Base-by-base conservation (phyloP, 1,140 invertebrate genomes). In the Tetramorium alpestre region DNA sequence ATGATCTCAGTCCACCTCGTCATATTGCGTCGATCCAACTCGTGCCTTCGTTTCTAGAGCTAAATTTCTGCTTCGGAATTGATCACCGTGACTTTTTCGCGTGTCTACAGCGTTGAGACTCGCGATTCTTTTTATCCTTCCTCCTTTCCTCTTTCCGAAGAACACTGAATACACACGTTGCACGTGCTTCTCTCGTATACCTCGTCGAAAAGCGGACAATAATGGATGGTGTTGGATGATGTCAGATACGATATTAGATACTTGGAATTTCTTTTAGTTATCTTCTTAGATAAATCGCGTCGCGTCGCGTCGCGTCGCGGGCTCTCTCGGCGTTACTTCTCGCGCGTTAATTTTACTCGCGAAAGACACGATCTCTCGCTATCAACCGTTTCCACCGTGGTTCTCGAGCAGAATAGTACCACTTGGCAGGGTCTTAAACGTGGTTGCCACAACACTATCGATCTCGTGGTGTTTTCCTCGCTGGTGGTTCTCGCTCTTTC, bases 381-480 rank as follows among this genome's bases (percentile, higher is more conserved):
- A 13, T 62, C 6, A 44, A 22, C 41, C n/a, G 67, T 82, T 82
- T 56, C 25, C 67, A 58, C 10, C 25, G 38, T 28, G 25, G 13
- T 41, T 56, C 28, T 38, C 18, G 25, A 33, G 25, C 51, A 41
- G 67, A 33, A 22, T 22, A 22, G 18, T 41, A 58, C 13, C n/a
- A 41, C 33, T 76, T 76, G 51, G 73, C 86, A 87, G 80, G 67
- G 73, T 87, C 56, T 49, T 54, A 75, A 92, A 89, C 91, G 86
- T 89, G 86, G 91, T 93, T 93, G 91, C 92, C 91, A 92, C 91
- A 90, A 93, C 91, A 92, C 91, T 93, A 93, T 93, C 91, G 92
- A 93, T 93, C 85, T 82, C 87, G 82, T 44, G 47, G 75, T 49
- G 87, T 85, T 86, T 91, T 88, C 70, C 62, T 81, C 88, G 72